These are phyloP conservation scores for Thomomys bottae DNA, from an alignment of 2,113 vertebrate genomes.

Conservation along the genomic window DNA sequence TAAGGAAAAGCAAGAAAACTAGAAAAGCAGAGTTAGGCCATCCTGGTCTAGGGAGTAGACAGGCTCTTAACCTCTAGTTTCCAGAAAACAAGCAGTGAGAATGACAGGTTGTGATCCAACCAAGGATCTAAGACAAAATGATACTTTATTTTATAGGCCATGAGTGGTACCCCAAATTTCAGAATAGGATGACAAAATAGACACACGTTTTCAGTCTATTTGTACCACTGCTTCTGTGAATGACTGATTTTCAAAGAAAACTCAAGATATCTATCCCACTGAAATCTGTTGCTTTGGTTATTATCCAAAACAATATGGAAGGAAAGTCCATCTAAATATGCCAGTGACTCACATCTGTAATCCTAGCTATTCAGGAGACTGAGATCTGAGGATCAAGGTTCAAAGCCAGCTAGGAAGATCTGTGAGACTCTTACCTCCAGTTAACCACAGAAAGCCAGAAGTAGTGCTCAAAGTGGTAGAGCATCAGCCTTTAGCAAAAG, in stretches of 20 bases:
- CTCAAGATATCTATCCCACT: neutral
- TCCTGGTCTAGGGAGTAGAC: neutral
- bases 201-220: neutral
- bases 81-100: neutral
- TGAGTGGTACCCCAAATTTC: neutral
- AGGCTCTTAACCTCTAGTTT: neutral
- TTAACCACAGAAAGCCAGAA: no score
- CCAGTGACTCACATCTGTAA: neutral
- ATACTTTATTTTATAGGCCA: neutral
- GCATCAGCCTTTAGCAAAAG: no score
- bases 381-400: no score
- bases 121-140: neutral
- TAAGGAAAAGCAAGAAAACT: neutral
- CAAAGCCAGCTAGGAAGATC: no score
- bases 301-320: neutral
- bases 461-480: no score
- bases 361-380: no score
- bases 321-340: neutral
- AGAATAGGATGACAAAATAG: neutral
- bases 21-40: neutral
- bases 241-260: slow-evolving; percentile 36
- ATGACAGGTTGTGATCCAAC: fast-evolving
- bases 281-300: neutral
- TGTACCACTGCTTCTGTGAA: neutral
- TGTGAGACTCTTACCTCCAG: no score